Evolutionary conservation across 2,888 invertebrate genomes (phyloP).

Genomic region (Melipona beecheii): DNA sequence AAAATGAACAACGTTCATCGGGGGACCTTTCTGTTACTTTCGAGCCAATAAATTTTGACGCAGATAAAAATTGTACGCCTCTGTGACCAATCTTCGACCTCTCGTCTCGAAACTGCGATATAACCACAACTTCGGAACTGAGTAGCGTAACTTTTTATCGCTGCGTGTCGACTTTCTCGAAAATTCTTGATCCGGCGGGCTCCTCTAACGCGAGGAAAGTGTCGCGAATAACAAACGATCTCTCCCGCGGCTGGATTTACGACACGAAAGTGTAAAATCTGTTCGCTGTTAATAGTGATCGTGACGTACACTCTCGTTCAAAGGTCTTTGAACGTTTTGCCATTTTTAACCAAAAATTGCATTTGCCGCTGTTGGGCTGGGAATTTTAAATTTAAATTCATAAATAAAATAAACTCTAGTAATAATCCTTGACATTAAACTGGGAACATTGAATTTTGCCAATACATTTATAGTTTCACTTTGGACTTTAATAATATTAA

Average conservation of each 20-base stretch:
- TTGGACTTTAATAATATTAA: no score
- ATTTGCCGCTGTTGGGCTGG: no score
- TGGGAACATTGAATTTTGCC: no score
- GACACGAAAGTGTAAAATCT: constrained; percentile 6
- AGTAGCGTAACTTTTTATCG: constrained; percentile 20
- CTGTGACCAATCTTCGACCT: background rate
- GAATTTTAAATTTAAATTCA: no score
- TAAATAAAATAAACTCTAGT: no score
- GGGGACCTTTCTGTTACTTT: constrained; percentile 34
- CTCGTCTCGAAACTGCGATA: constrained; percentile 1
- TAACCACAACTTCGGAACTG: constrained; percentile 10
- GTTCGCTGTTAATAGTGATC: background rate
- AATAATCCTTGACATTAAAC: no score
- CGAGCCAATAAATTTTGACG: constrained; percentile 18
- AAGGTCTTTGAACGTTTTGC: background rate
- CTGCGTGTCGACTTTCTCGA: constrained; percentile 8
- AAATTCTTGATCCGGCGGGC: constrained; percentile 7
- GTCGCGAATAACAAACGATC: constrained; percentile 26
- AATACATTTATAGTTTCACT: no score
- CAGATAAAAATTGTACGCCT: constrained; percentile 28
- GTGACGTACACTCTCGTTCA: background rate
- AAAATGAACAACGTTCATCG: constrained; percentile 22
- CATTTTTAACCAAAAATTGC: background rate
- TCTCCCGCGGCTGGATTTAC: background rate
- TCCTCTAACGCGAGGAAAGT: background rate